phyloP scores from a whole-genome alignment of 2,888 invertebrate species.

The Phyllotreta striolata region DNA sequence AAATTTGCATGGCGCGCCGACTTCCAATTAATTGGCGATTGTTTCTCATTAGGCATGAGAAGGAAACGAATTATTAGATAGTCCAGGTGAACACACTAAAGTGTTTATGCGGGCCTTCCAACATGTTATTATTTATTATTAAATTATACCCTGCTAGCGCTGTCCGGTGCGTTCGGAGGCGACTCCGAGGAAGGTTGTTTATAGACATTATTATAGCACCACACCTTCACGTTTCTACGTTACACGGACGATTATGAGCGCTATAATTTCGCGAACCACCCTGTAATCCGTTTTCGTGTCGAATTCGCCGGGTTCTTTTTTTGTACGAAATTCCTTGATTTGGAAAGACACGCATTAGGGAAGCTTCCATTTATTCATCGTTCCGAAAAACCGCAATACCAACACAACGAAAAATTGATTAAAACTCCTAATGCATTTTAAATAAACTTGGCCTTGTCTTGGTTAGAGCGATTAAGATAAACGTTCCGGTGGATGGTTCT shows the following conservation, averaged over 20 bases:
- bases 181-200: slow-evolving; percentile 16
- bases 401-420: slow-evolving; percentile 12
- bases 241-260: slow-evolving; percentile 16
- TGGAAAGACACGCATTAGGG: too few species aligned
- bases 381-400: slow-evolving; percentile 1
- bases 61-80: slow-evolving; percentile 41
- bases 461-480: slow-evolving; percentile 22
- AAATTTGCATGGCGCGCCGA: slow-evolving; percentile 25
- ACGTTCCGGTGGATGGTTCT: slow-evolving; percentile 35
- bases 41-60: slow-evolving; percentile 18
- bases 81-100: slow-evolving; percentile 50
- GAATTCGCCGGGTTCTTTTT: too few species aligned
- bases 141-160: slow-evolving; percentile 52
- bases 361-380: not conserved
- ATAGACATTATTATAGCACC: slow-evolving; percentile 29
- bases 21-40: slow-evolving; percentile 34
- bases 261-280: slow-evolving; percentile 19
- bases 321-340: too few species aligned
- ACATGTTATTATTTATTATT: slow-evolving; percentile 53
- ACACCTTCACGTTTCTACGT: slow-evolving; percentile 29
- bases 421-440: slow-evolving; percentile 23
- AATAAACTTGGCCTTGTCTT: slow-evolving; percentile 22
- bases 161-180: slow-evolving; percentile 37
- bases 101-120: slow-evolving; percentile 52
- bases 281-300: slow-evolving; percentile 16